Base-by-base conservation (phyloP, 2,888 invertebrate species). In the Diarsia rubi region DNA sequence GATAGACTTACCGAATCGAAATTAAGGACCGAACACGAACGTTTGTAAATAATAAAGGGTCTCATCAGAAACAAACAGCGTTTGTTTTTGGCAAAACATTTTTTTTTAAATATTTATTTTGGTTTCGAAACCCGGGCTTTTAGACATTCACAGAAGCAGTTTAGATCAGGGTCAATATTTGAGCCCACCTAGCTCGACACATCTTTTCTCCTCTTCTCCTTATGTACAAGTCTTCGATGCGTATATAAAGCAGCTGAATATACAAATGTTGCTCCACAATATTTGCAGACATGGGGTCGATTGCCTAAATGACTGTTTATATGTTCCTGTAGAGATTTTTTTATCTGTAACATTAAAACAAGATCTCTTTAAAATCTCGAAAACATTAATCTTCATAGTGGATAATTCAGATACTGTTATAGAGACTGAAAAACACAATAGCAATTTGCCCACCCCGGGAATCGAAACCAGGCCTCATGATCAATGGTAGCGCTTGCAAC, bases 211-310 rank as follows among this genome's bases (percentile, higher is more conserved):
- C 45, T 72, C 54, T 72, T 72, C 31, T 31, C 54, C 8, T 72
- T 72, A 72, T 72, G 72, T 44, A 72, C 72, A 45, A 72, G 72
- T 72, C 73, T 72, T 37, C 72, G 72, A 57, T 72, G 72, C 54
- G 31, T 72, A 52, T 16, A 72, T 21, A 72, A 72, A 57, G 72
- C 72, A 37, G 72, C 72, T 24, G 72, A 72, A 72, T 72, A 72
- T 37, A 57, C 72, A 12, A 72, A 72, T 44, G 72, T 72, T 1
- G 72, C 72, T 24, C 72, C 72, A 72, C 72, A 72, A 72, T 72
- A 54, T 72, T 73, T 54, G 37, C 72, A 72, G 52, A 73, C 54
- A 24, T 44, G 54, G 12, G 72, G 72, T 21, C 72, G 72, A 57
- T 16, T 24, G 24, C 72, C 72, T 73, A 72, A 72, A 72, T 72